Percentiles rank a stretch among this genome's conserved stretches.
Conservation (phyloP, 2,113 vertebrate genomes). For the Plotosus lineatus region DNA sequence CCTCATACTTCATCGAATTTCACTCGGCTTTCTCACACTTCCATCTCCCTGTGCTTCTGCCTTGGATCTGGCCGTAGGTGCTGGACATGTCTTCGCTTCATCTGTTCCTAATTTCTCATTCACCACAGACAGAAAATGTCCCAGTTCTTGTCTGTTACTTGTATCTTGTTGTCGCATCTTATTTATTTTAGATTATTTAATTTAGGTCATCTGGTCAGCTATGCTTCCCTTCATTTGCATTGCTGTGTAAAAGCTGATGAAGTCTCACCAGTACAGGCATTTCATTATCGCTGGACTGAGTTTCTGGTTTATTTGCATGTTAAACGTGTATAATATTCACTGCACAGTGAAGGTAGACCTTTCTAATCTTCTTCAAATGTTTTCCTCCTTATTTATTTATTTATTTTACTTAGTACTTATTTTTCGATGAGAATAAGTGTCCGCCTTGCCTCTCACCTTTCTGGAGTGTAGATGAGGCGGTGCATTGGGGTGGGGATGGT, state of each 20-base stretch:
- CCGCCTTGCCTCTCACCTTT: not conserved
- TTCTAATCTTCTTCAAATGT: too few species aligned
- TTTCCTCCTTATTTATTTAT: not conserved
- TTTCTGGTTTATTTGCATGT: slow-evolving; percentile 11
- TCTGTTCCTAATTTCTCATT: slow-evolving; percentile 21
- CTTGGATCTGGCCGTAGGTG: not conserved
- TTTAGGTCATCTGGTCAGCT: slow-evolving; percentile 18
- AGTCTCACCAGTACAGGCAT: not conserved
- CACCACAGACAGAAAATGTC: not conserved
- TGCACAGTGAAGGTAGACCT: slow-evolving; percentile 8
- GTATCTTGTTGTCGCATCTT: not conserved
- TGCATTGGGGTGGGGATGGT: slow-evolving; percentile 10
- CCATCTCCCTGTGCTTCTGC: not conserved
- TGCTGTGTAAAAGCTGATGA: slow-evolving; percentile 22
- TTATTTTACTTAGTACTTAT: not conserved
- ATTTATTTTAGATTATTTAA: slow-evolving; percentile 12
- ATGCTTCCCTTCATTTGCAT: not conserved
- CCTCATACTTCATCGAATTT: not conserved
- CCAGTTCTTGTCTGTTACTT: slow-evolving; percentile 7
- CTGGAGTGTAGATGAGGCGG: slow-evolving; percentile 14
- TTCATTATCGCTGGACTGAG: not conserved
- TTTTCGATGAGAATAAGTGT: not conserved
- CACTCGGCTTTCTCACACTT: not conserved
- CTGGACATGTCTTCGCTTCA: not conserved
- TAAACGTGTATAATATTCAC: not conserved